Evolutionary conservation across 1,140 invertebrate genomes (phyloP), one percentile per base, ranked within the genome.

Genomic region (Cydia splendana): DNA sequence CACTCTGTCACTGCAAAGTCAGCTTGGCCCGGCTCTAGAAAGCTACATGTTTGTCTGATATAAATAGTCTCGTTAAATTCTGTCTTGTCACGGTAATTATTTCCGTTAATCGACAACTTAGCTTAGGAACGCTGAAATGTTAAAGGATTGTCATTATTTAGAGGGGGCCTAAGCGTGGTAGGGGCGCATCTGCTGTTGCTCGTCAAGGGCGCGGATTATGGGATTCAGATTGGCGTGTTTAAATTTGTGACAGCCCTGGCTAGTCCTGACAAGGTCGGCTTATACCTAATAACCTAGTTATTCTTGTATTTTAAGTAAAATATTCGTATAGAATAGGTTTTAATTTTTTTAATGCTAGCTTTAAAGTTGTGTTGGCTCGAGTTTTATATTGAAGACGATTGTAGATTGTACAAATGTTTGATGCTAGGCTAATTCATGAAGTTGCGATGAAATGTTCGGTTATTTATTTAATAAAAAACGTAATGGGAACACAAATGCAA

Each of bases 101-200:
- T 71, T 30, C 34, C 30, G 34, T 42, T 38, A 71, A 71, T 71
- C 67, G 67, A 38, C 34, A 42, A 71, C 7, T 62, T 45, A 38
- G 30, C 30, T 71, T 45, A 38, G 57, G 15, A 42, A 71, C 67
- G 65, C 65, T 67, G 67, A 71, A 71, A 71, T 71, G 67, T 71
- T 34, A 71, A 71, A 71, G 67, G 67, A 71, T 71, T 45, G 67
- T 71, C 67, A 71, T 71, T 71, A 71, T 71, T 71, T 71, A 71
- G 67, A 42, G 30, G 24, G 48, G 65, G 67, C 28, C 45, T 71
- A 71, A 30, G 65, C 65, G 13, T 24, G 65, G 28, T 65, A 65
- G 65, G 28, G 65, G 30, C 65, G 65, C 67, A 71, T 71, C 67
- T 71, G 67, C 67, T 30, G 15, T 5, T 10, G 4, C 67, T 71